Evolutionary conservation across 2,113 vertebrate genomes (phyloP).

Genomic region (Ornithorhynchus anatinus): DNA sequence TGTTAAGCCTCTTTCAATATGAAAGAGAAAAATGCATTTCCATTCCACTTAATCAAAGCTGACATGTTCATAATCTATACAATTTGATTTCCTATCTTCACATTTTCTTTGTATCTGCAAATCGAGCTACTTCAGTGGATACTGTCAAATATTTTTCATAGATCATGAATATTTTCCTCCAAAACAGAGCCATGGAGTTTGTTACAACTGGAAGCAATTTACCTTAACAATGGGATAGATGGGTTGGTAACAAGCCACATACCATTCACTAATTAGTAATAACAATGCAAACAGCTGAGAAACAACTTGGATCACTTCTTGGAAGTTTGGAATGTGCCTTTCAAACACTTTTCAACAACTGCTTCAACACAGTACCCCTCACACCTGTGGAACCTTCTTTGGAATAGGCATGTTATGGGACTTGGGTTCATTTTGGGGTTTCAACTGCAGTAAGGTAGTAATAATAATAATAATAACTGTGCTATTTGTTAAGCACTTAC

Average conservation of each 20-base stretch:
- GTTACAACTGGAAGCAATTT: neutral
- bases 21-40: constrained; percentile 72
- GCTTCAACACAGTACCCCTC: too few species aligned
- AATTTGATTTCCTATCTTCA: constrained; percentile 62
- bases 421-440: too few species aligned
- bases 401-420: neutral
- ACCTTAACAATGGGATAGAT: neutral
- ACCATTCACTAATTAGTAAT: neutral
- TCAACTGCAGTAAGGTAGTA: too few species aligned
- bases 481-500: too few species aligned
- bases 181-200: neutral
- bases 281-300: neutral
- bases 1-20: constrained; percentile 66
- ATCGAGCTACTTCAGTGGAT: constrained; percentile 12
- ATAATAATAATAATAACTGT: too few species aligned
- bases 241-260: neutral
- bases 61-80: constrained; percentile 63
- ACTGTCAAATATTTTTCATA: neutral
- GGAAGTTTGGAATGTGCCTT: neutral
- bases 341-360: too few species aligned
- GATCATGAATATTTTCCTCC: neutral
- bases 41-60: constrained; percentile 68
- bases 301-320: neutral
- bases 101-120: constrained; percentile 27
- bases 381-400: too few species aligned